Evolutionary conservation across 2,797 vertebrate species (phyloP).

Genomic region (Arremon aurantiirostris): DNA sequence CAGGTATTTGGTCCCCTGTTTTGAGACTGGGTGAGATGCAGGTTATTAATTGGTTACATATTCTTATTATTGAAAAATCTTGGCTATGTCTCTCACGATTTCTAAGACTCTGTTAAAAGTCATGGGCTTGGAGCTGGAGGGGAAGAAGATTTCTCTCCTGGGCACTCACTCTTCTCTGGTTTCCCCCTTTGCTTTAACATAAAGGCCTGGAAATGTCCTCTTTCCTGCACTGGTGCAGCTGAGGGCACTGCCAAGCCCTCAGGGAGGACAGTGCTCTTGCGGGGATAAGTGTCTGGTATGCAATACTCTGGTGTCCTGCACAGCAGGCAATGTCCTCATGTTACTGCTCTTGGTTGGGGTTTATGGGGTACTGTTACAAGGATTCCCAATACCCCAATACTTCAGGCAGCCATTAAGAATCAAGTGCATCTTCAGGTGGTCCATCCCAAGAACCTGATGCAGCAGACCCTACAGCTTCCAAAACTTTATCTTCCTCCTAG

Average conservation of each 20-base stretch:
- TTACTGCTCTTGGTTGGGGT: not conserved
- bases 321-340: not conserved
- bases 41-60: not conserved
- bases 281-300: not conserved
- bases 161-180: not conserved
- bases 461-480: not conserved
- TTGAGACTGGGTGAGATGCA: not conserved
- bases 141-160: not conserved
- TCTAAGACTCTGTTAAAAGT: not conserved
- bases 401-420: not conserved
- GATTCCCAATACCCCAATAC: not conserved
- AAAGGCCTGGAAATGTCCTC: not conserved
- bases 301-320: accelerated
- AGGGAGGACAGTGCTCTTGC: not conserved
- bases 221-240: not conserved
- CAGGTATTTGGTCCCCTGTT: not conserved
- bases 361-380: not conserved
- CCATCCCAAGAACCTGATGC: not conserved
- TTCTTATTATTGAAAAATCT: not conserved
- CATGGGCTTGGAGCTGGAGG: not conserved
- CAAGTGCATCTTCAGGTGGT: not conserved
- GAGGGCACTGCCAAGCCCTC: not conserved
- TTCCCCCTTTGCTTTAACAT: not conserved
- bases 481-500: not conserved
- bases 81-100: not conserved